Percentiles rank a stretch among this genome's conserved stretches.
These are phyloP conservation scores for Hydropsyche tenuis DNA, from an alignment of 1,140 invertebrate species.

Conservation along the genomic window DNA sequence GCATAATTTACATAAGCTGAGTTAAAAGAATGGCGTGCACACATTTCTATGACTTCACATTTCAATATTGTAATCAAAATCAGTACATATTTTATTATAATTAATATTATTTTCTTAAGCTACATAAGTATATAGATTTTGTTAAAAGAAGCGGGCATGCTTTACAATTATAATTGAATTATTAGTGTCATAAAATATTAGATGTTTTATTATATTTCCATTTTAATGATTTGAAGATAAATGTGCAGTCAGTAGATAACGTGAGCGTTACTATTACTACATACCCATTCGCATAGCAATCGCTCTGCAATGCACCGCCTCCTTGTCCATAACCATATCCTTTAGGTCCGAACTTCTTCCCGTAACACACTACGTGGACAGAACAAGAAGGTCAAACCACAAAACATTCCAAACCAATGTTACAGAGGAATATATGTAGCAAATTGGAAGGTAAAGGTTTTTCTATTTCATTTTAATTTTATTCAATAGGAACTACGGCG, in stretches of 20 bases:
- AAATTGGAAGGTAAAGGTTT: too few relatives aligned
- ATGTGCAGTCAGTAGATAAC: conserved; percentile 16
- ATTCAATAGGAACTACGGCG: conserved; percentile 55
- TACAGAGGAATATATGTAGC: not conserved
- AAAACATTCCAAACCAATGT: conserved; percentile 44
- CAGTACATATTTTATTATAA: not conserved
- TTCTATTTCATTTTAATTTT: too few relatives aligned
- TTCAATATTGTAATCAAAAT: not conserved
- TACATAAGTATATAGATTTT: too few relatives aligned
- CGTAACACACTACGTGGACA: conserved; percentile 82
- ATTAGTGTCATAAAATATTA: not conserved
- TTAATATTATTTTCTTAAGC: too few relatives aligned
- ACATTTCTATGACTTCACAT: conserved; percentile 27
- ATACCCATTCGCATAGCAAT: conserved; percentile 78
- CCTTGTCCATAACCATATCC: conserved; percentile 94
- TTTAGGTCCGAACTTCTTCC: conserved; percentile 91
- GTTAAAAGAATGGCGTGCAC: conserved; percentile 35
- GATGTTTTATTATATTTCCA: not conserved
- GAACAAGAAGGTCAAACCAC: conserved; percentile 45
- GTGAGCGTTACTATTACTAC: conserved; percentile 50
- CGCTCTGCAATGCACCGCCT: conserved; percentile 87
- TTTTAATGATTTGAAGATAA: conserved; percentile 6
- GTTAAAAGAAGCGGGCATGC: conserved; percentile 14
- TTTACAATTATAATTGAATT: not conserved
- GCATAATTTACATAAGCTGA: conserved; percentile 50